Percentiles rank a stretch among this genome's conserved stretches.
phyloP scores from a whole-genome alignment of 2,797 vertebrate genomes.

The Epinephelus malabaricus region DNA sequence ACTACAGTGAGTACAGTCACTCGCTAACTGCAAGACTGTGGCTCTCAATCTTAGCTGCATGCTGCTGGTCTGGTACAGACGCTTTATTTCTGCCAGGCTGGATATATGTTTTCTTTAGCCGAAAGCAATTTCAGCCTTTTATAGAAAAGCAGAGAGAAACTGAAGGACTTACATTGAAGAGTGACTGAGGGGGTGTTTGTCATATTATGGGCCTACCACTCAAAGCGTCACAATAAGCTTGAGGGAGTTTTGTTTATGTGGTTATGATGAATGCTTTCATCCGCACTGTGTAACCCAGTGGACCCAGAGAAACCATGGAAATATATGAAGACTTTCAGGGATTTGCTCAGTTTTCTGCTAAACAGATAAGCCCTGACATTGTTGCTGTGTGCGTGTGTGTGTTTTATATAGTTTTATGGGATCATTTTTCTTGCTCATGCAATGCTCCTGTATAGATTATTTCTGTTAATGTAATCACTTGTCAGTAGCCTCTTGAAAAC shows the following conservation, averaged over 20 bases:
- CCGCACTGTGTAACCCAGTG: slow-evolving; percentile 29
- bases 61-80: neutral
- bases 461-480: neutral
- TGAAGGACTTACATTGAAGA: slow-evolving; percentile 29
- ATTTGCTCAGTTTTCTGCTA: slow-evolving; percentile 46
- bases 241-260: slow-evolving; percentile 63
- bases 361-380: slow-evolving; percentile 18
- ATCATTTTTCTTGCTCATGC: neutral
- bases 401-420: neutral
- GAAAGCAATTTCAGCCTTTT: slow-evolving; percentile 23
- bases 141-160: slow-evolving; percentile 33
- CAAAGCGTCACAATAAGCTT: slow-evolving; percentile 56
- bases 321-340: slow-evolving; percentile 52
- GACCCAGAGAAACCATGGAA: slow-evolving; percentile 40
- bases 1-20: slow-evolving; percentile 3
- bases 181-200: slow-evolving; percentile 48
- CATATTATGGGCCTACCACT: slow-evolving; percentile 41
- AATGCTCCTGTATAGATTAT: neutral
- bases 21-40: slow-evolving; percentile 9
- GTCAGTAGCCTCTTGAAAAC: slow-evolving; percentile 2
- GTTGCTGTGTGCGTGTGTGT: neutral
- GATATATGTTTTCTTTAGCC: slow-evolving; percentile 15
- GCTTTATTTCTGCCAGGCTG: slow-evolving; percentile 11
- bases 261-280: slow-evolving; percentile 68
- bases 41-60: slow-evolving; percentile 21